A percentile compares a stretch with the other conserved stretches of the same genome.
Evolutionary conservation across 1,140 invertebrate genomes (phyloP).

Genomic region (Drosophila nigrodunni): DNA sequence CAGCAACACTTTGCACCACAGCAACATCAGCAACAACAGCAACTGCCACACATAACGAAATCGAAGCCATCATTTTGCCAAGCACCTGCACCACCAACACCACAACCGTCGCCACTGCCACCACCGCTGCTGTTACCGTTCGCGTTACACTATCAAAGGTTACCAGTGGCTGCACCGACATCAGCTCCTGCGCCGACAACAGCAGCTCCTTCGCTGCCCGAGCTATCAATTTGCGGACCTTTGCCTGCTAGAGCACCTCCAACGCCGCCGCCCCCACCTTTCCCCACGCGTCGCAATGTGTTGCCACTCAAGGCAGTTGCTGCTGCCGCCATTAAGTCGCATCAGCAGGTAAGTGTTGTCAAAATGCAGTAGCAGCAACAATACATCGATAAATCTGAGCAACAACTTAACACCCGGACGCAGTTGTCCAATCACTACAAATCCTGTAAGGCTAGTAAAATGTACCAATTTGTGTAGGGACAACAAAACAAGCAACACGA

Average conservation of each 20-base stretch:
- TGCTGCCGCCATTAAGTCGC: conserved; percentile 55
- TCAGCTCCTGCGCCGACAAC: conserved; percentile 1
- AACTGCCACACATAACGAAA: conserved; percentile 4
- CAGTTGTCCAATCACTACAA: conserved; percentile 55
- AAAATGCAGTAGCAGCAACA: not conserved
- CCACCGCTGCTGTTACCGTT: conserved; percentile 52
- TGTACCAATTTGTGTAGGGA: conserved; percentile 58
- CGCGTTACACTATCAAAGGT: conserved; percentile 30
- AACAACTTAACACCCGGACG: conserved; percentile 17
- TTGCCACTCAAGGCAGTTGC: conserved; percentile 59
- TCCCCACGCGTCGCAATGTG: conserved; percentile 20
- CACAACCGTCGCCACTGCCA: conserved; percentile 44
- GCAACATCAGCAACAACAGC: conserved; percentile 2
- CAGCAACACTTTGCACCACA: conserved; percentile 20
- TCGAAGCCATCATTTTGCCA: conserved; percentile 28
- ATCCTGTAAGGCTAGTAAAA: conserved; percentile 57
- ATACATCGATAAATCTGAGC: conserved; percentile 16
- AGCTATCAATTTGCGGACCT: conserved; percentile 8
- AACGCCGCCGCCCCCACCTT: conserved; percentile 2
- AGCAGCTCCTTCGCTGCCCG: conserved; percentile 3
- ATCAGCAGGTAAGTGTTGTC: conserved; percentile 67
- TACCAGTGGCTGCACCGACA: conserved; percentile 4
- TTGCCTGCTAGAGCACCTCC: conserved; percentile 23
- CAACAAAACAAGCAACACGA: conserved; percentile 43
- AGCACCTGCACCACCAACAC: conserved; percentile 34